A percentile compares a stretch with the other conserved stretches of the same genome.
phyloP scores from a whole-genome alignment of 2,797 vertebrate genomes.

The Enteromius unitaeniatus region DNA sequence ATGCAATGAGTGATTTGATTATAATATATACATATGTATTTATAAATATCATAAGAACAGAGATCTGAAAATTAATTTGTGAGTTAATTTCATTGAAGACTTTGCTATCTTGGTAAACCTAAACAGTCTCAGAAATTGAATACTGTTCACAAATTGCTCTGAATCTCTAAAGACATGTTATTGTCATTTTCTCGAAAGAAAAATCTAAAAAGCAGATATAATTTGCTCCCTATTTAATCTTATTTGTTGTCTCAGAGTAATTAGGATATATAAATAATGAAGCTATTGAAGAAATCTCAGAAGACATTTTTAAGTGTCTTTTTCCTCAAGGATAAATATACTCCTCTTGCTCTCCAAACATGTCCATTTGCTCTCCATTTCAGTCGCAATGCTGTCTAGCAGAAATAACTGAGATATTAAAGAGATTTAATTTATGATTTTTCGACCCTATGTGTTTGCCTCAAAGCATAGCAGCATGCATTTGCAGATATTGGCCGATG shows the following conservation, averaged over 20 bases:
- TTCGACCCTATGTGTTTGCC: background rate
- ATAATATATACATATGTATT: too few relatives aligned
- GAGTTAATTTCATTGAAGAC: background rate
- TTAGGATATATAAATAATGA: constrained; percentile 1
- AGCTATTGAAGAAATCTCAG: background rate
- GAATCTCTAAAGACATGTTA: background rate
- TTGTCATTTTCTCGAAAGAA: background rate
- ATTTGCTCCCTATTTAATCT: background rate
- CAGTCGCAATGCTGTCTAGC: background rate
- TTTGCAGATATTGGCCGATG: constrained; percentile 21
- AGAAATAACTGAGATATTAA: background rate
- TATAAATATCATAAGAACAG: background rate
- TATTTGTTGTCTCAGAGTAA: background rate
- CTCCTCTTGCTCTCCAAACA: background rate
- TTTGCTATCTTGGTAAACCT: background rate
- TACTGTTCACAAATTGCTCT: background rate
- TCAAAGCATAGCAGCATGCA: background rate
- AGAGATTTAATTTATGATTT: constrained; percentile 19
- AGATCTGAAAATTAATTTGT: background rate
- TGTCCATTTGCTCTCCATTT: background rate
- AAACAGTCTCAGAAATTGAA: background rate
- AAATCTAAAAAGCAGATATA: background rate
- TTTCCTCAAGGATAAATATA: background rate
- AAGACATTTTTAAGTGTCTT: background rate
- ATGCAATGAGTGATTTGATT: too few relatives aligned